phyloP scores from a whole-genome alignment of 2,113 vertebrate species.

The Stomatorhinus ivindoensis region DNA sequence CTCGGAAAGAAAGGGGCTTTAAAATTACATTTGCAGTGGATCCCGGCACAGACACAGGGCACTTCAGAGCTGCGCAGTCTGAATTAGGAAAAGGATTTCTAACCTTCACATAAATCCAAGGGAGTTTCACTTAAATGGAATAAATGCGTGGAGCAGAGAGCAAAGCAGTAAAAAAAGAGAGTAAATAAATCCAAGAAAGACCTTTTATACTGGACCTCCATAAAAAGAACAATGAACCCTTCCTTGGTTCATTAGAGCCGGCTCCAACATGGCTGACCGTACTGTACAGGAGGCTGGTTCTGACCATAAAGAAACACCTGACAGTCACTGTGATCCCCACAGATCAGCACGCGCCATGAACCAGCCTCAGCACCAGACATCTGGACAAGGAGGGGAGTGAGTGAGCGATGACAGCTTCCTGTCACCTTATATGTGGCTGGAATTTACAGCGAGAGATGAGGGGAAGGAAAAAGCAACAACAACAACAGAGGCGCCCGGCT shows the following conservation, averaged over 20 bases:
- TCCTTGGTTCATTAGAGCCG: neutral
- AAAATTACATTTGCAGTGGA: neutral
- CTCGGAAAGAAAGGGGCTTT: neutral
- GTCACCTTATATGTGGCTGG: neutral
- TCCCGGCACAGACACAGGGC: neutral
- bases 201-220: neutral
- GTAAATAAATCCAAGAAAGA: neutral
- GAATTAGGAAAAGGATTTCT: neutral
- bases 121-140: neutral
- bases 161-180: neutral
- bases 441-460: neutral
- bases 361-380: neutral
- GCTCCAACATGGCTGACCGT: neutral
- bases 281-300: neutral
- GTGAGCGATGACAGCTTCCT: neutral
- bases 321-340: neutral
- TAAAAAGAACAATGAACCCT: neutral
- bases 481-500: neutral
- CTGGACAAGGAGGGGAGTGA: neutral
- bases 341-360: neutral
- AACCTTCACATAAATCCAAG: neutral
- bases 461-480: neutral
- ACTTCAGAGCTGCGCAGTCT: neutral
- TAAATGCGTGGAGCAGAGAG: neutral
- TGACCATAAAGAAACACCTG: neutral